Conservation (phyloP, 2,888 invertebrate species). For the Beris morrisii region DNA sequence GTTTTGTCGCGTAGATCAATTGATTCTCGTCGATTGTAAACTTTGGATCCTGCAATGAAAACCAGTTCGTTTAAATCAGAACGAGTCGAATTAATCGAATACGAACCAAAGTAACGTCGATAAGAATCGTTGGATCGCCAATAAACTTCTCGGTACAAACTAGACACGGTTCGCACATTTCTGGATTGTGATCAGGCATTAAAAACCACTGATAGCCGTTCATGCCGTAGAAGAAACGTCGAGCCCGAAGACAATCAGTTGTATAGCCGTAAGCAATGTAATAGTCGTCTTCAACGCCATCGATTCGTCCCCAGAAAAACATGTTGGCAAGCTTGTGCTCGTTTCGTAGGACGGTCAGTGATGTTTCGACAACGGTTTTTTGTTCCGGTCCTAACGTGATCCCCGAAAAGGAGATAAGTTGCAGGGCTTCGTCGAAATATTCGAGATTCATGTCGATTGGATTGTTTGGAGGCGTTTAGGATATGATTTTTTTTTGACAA, state of each 20-base stretch:
- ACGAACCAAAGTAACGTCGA: slow-evolving; percentile 17
- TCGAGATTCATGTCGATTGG: slow-evolving; percentile 49
- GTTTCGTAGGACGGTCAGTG: slow-evolving; percentile 74
- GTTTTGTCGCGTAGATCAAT: slow-evolving; percentile 54
- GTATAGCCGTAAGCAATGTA: slow-evolving; percentile 79
- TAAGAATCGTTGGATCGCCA: slow-evolving; percentile 49
- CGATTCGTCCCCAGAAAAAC: slow-evolving; percentile 85
- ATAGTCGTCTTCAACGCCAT: slow-evolving; percentile 76
- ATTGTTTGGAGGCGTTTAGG: slow-evolving; percentile 7
- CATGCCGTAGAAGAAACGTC: slow-evolving; percentile 76
- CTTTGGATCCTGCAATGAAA: slow-evolving; percentile 55
- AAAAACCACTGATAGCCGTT: slow-evolving; percentile 72
- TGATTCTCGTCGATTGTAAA: slow-evolving; percentile 57
- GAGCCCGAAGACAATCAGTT: slow-evolving; percentile 70
- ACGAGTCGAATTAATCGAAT: background rate
- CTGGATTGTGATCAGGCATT: slow-evolving; percentile 58
- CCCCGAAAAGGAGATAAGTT: slow-evolving; percentile 60
- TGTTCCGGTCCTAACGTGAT: slow-evolving; percentile 73
- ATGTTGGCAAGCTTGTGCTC: slow-evolving; percentile 82
- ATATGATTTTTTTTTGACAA: too few species aligned
- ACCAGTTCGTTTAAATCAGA: background rate
- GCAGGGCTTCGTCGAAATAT: slow-evolving; percentile 53
- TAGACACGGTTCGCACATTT: slow-evolving; percentile 48
- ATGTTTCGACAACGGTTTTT: slow-evolving; percentile 72
- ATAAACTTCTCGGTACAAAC: slow-evolving; percentile 48